These are phyloP conservation scores for Eptesicus fuscus DNA, from an alignment of 2,113 vertebrate species.

Conservation along the genomic window DNA sequence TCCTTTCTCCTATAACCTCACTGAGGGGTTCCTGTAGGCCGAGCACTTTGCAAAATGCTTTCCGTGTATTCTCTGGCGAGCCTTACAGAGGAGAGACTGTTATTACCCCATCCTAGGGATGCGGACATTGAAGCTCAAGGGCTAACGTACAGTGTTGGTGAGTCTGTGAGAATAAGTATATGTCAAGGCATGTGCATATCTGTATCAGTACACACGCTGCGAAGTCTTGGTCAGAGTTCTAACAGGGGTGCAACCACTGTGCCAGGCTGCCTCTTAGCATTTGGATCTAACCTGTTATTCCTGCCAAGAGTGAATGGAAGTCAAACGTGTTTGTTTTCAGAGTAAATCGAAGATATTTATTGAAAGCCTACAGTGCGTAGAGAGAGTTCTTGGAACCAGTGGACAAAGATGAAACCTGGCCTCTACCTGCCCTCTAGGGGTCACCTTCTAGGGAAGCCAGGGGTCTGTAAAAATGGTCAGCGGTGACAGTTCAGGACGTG, in stretches of 20 bases:
- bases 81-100: background rate
- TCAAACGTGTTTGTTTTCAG: background rate
- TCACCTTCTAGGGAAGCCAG: background rate
- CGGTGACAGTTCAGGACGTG: background rate
- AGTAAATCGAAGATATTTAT: background rate
- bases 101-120: background rate
- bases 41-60: background rate
- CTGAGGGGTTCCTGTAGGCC: background rate
- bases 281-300: background rate
- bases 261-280: background rate
- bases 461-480: background rate
- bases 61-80: background rate
- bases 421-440: background rate
- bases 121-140: background rate
- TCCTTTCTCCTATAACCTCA: background rate
- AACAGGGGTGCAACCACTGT: rapidly evolving
- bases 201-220: background rate
- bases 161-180: background rate
- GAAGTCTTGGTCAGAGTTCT: background rate
- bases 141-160: background rate
- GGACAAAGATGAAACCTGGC: background rate
- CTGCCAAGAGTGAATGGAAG: background rate
- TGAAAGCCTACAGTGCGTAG: background rate
- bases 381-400: background rate
- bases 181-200: background rate